Evolutionary conservation across 2,888 invertebrate genomes (phyloP).

Genomic region (Andricus quercusramuli): DNA sequence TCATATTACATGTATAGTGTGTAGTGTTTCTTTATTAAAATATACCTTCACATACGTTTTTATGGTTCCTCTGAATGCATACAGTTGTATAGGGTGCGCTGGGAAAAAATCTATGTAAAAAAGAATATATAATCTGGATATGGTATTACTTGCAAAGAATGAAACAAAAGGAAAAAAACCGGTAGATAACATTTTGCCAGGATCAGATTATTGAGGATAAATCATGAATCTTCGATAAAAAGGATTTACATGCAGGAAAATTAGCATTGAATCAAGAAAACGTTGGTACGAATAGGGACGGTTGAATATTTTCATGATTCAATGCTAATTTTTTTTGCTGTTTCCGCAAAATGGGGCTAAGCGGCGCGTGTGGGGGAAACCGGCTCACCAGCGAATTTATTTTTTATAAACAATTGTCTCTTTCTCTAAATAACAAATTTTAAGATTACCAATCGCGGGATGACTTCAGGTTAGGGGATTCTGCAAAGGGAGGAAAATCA

Average conservation of each 20-base stretch:
- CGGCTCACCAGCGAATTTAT: too few relatives aligned
- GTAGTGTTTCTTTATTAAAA: conserved; percentile 32
- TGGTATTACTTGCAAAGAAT: background rate
- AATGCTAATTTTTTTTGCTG: too few relatives aligned
- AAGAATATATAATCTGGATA: conserved; percentile 1
- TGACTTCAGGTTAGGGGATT: too few relatives aligned
- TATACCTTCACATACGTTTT: background rate
- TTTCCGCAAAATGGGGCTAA: too few relatives aligned
- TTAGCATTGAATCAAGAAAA: too few relatives aligned
- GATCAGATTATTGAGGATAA: background rate
- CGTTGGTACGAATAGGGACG: too few relatives aligned
- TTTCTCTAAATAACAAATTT: too few relatives aligned
- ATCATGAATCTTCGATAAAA: background rate
- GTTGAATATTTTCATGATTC: too few relatives aligned
- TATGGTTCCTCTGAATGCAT: conserved; percentile 12
- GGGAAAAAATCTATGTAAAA: conserved; percentile 9
- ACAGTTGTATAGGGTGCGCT: conserved; percentile 13
- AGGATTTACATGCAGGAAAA: background rate
- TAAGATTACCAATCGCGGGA: too few relatives aligned
- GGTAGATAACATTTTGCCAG: background rate
- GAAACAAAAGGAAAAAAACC: background rate
- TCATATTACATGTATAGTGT: conserved; percentile 31
- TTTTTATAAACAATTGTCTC: too few relatives aligned
- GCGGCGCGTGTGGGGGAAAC: too few relatives aligned
- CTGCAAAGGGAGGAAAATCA: too few relatives aligned